Evolutionary conservation across 2,797 vertebrate genomes (phyloP), one percentile per base, ranked within the genome.

Genomic region (Erethizon dorsatum): DNA sequence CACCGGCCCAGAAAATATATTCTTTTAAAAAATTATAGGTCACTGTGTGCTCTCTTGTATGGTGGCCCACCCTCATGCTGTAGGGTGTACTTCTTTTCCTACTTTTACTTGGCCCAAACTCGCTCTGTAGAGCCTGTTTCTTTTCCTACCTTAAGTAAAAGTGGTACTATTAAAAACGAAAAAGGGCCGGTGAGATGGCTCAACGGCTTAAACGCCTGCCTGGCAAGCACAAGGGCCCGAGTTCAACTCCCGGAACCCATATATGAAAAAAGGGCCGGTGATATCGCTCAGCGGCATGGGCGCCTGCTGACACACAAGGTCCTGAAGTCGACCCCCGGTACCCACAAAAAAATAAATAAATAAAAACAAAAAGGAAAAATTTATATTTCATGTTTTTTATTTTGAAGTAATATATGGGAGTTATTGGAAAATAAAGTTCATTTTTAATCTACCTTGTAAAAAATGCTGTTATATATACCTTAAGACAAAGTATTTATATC

Each of bases 1-100:
- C n/a, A n/a, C n/a, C n/a, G n/a, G n/a, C n/a, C n/a, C n/a, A 96
- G 83, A 65, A 90, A 96, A 94, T 95, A 52, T 28, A 2, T 95
- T 96, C 20, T 96, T 95, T 86, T 54, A 47, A 75, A 73, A 41
- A 75, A 75, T 75, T 75, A 75, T 28, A 47, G 73, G 26, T 26
- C 73, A 75, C 12, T 15, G 20, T 73, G 71, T 75, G 28, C 41
- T 47, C 41, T 47, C 22, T 47, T 26, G 41, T 2, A 24, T 47
- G 24, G 41, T 75, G 73, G 26, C 24, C 12, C 24, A 28, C 71
- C 37, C 10, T 26, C 22, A 24, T 41, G 41, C 24, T 75, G 24
- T 28, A 47, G 41, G 73, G 7, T n/a, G n/a, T 37, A 9, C 67
- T 37, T 37, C 65, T 67, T 56, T n/a, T 67, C 65, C 26, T 63